phyloP scores from a whole-genome alignment of 1,140 invertebrate genomes.

The Temnothorax curvispinosus region DNA sequence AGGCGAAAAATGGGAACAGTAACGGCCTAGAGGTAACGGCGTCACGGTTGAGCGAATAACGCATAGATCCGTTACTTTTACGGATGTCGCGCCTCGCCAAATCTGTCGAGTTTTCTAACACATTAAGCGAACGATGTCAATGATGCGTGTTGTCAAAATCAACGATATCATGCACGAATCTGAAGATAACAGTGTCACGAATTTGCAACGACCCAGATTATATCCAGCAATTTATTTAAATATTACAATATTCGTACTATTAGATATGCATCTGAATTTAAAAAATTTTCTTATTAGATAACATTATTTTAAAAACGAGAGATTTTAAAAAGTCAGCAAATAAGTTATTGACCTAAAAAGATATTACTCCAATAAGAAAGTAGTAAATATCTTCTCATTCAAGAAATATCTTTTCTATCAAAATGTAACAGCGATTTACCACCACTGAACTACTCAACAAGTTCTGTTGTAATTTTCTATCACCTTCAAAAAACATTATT shows the following conservation, averaged over 20 bases:
- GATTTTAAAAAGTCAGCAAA: not conserved
- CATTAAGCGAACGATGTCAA: not conserved
- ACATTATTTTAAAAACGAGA: not conserved
- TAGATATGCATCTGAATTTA: not conserved
- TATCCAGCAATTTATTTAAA: not conserved
- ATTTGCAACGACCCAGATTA: not conserved
- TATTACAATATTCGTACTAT: not conserved
- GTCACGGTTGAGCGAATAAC: conserved; percentile 60
- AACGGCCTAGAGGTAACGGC: conserved; percentile 56
- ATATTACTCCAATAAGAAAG: not conserved
- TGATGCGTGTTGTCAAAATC: conserved; percentile 25
- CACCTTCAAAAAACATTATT: not conserved
- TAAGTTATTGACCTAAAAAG: not conserved
- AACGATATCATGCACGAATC: not conserved
- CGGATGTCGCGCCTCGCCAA: conserved; percentile 34
- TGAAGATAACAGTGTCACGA: not conserved
- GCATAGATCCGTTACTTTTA: conserved; percentile 67
- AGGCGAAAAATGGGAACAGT: conserved; percentile 64
- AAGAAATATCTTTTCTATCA: not conserved
- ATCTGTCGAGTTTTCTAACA: not conserved
- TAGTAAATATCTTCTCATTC: not conserved
- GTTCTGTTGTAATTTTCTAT: not conserved
- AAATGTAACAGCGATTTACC: not conserved
- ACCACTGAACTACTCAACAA: not conserved
- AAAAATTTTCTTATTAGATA: not conserved